Base-by-base conservation (phyloP, 1,140 invertebrate genomes). In the Papilio polyxenes region DNA sequence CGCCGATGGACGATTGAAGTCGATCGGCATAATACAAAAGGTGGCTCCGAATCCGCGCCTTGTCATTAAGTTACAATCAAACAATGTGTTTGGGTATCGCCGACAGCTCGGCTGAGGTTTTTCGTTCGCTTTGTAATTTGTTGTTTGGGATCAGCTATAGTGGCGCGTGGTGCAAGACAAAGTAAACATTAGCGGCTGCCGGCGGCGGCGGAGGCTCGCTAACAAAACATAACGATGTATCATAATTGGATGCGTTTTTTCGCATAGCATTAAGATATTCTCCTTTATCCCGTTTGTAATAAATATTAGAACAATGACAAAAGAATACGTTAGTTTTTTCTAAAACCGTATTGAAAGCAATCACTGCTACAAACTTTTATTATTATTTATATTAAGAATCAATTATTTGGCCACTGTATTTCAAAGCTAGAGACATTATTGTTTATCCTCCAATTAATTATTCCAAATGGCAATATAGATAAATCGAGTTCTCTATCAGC, bases 41-140 rank as follows among this genome's bases (percentile, higher is more conserved):
- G 84, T 91, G 86, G 87, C 84, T 91, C 85, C 82, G 85, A 90
- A 84, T 91, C 91, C 85, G 92, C 93, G 92, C 93, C 91, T 93
- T 94, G 92, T 94, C 93, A 94, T 94, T 94, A 94, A 88, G 85
- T 88, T 87, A 90, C 92, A 91, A 94, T 94, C 93, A 93, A 93
- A 93, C 92, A 92, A 92, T 91, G 90, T 94, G 91, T 93, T 94
- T 93, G 92, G 92, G 90, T 88, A 93, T 93, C 88, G 92, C 91
- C 93, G 92, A 93, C 93, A 94, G 90, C 89, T 93, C 92, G 91
- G 90, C 91, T 81, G 90, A 85, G 83, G 88, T 94, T 94, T 94
- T 94, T 94, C 90, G 90, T 93, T 86, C 89, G 88, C 91, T 93
- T 91, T 88, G 90, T 94, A 94, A 94, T 94, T 93, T 94, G 92